These are phyloP conservation scores for Galaxias olidus DNA, from an alignment of 2,797 vertebrate genomes.

Conservation along the genomic window DNA sequence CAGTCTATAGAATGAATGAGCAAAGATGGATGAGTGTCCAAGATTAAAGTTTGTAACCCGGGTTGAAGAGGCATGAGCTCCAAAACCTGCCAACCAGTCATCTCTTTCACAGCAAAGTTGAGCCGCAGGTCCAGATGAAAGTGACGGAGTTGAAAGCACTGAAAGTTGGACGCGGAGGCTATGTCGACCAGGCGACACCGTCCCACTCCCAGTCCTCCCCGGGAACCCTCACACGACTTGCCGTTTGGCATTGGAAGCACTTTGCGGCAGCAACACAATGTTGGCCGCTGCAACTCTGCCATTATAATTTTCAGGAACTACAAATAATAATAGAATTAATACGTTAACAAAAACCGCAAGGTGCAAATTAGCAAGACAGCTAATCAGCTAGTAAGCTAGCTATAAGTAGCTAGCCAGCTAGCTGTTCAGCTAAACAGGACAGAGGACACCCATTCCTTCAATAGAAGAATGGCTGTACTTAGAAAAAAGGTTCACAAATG, in stretches of 20 bases:
- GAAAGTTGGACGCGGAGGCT: constrained; percentile 88
- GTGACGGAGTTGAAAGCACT: constrained; percentile 84
- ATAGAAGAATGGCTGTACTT: neutral
- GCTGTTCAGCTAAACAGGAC: constrained; percentile 19
- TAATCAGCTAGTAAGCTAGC: neutral
- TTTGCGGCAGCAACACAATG: constrained; percentile 85
- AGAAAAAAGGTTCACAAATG: constrained; percentile 5
- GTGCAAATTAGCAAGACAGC: neutral
- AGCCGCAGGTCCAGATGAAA: constrained; percentile 90
- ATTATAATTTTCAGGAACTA: constrained; percentile 47
- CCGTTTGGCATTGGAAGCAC: constrained; percentile 53
- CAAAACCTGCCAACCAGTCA: constrained; percentile 88
- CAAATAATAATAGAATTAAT: constrained; percentile 8
- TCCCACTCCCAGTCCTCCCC: constrained; percentile 37
- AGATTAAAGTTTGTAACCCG: constrained; percentile 73
- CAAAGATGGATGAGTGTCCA: constrained; percentile 86
- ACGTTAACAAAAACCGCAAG: constrained; percentile 29
- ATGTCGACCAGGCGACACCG: constrained; percentile 80
- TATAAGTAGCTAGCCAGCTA: constrained; percentile 37
- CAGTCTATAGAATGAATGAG: constrained; percentile 82
- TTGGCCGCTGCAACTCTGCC: constrained; percentile 73
- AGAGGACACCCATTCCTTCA: neutral
- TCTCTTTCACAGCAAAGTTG: constrained; percentile 85
- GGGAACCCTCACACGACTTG: constrained; percentile 47
- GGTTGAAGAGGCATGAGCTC: constrained; percentile 78